Base-by-base conservation (phyloP, 2,113 vertebrate species). In the Callocephalon fimbriatum region DNA sequence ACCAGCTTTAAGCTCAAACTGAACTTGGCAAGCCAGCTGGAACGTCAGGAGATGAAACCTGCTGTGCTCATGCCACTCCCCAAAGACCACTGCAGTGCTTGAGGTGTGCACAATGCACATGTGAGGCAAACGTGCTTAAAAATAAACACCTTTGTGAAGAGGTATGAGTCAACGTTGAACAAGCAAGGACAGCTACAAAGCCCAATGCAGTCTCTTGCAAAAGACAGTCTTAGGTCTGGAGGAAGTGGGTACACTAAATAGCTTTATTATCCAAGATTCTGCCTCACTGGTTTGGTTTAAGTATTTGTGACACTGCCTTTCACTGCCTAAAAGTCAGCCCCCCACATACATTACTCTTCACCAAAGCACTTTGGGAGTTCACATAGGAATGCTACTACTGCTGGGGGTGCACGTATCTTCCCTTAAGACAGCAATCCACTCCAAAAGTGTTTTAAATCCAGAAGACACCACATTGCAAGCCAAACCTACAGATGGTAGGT, bases 41-140 rank as follows among this genome's bases (percentile, higher is more conserved):
- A 96, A 86, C 12, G 0, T 45, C 45, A 62, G 85, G 74, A 93
- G 84, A 94, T 78, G 73, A 90, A 94, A 93, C 84, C 70, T 85
- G 61, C 77, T 93, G 68, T 14, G 68, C 76, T 94, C 71, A 56
- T 22, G 58, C 29, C 71, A 29, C 63, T 88, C 67, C 72, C 79
- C 67, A 77, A 42, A 54, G 63, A 66, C 47, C 59, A 70, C 72
- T 63, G 35, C 86, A 66, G 50, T 6, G 54, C 72, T 7, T 27
- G 68, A 92, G 86, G 78, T 90, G 88, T 3, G 22, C 6, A 62
- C 71, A 53, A 9, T 0, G 15, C 5, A 0, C 3, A 23, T 0
- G 29, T 5, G 25, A 77, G 37, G 58, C 70, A 81, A 90, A 76
- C 2, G 0, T 18, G 14, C 38, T 51, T 65, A 29, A 79, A 92